Percentiles rank a stretch among this genome's conserved stretches.
phyloP scores from a whole-genome alignment of 2,113 vertebrate species.

The Microcebus ravelobensis region DNA sequence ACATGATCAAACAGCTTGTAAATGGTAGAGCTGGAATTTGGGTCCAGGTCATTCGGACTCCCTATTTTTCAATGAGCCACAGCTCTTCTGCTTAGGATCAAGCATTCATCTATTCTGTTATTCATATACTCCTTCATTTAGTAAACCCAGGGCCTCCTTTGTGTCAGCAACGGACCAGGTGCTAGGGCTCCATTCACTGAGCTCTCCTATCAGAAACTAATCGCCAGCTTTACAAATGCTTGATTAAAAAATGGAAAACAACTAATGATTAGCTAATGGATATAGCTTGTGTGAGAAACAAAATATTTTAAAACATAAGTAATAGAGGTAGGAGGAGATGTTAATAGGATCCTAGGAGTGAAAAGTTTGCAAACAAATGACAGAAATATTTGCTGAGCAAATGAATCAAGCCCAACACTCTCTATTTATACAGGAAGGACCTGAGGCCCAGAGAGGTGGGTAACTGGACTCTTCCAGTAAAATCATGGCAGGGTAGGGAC shows the following conservation, averaged over 20 bases:
- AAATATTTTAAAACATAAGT: background rate
- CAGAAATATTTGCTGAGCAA: background rate
- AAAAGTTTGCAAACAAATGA: background rate
- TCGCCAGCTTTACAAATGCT: background rate
- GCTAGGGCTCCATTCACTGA: background rate
- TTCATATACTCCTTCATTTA: background rate
- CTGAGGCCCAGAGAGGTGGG: background rate
- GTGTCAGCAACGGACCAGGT: background rate
- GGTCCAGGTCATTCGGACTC: background rate
- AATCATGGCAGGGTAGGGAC: background rate
- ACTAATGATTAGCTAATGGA: background rate
- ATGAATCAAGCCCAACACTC: background rate
- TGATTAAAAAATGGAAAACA: background rate
- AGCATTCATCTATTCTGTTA: background rate
- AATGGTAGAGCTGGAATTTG: background rate
- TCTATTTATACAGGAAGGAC: background rate
- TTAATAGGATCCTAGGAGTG: background rate
- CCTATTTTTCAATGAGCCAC: background rate
- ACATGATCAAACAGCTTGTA: background rate
- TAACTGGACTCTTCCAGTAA: background rate
- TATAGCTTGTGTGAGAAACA: background rate
- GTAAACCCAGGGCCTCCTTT: background rate
- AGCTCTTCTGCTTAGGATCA: background rate
- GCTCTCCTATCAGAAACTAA: background rate
- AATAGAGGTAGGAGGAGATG: background rate